These are phyloP conservation scores for Caenorhabditis macrosperma DNA, from an alignment of 2,888 invertebrate species.

Conservation along the genomic window DNA sequence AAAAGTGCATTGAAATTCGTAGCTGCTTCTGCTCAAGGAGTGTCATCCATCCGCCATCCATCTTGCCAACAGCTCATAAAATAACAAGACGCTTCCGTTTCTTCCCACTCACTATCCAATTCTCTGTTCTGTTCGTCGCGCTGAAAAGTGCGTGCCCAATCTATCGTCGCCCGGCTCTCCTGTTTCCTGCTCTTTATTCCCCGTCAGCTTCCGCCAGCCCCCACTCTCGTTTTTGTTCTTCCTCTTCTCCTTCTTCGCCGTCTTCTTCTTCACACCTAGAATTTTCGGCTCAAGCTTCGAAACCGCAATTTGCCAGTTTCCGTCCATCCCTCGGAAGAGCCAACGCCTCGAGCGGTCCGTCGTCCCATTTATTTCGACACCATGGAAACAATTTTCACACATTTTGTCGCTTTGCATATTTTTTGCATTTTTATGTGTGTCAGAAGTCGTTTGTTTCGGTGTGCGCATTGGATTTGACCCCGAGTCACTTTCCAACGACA, in stretches of 20 bases:
- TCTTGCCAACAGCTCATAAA: too few species aligned
- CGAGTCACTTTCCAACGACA: too few species aligned
- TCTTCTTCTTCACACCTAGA: slow-evolving; percentile 46
- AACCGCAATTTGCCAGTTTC: slow-evolving; percentile 43
- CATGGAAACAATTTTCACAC: slow-evolving; percentile 21
- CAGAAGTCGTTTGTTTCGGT: too few species aligned
- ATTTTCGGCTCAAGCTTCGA: slow-evolving; percentile 22
- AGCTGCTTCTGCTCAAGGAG: slow-evolving; percentile 1
- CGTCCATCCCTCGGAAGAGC: slow-evolving; percentile 16
- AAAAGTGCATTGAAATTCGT: neutral
- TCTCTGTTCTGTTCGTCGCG: slow-evolving; percentile 37
- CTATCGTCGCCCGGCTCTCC: slow-evolving; percentile 4
- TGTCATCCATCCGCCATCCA: too few species aligned
- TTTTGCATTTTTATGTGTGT: neutral
- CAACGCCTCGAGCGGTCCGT: slow-evolving; percentile 2
- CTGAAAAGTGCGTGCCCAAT: slow-evolving; percentile 44
- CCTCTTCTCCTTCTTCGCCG: neutral
- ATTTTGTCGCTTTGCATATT: neutral
- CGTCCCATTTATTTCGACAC: slow-evolving; percentile 36
- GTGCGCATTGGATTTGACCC: too few species aligned
- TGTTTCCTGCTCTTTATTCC: slow-evolving; percentile 30
- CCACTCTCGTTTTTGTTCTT: neutral
- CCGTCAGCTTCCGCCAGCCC: slow-evolving; percentile 2
- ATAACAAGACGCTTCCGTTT: slow-evolving; percentile 17
- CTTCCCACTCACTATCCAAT: neutral